Evolutionary conservation across 1,140 invertebrate species (phyloP).

Genomic region (Apis florea): DNA sequence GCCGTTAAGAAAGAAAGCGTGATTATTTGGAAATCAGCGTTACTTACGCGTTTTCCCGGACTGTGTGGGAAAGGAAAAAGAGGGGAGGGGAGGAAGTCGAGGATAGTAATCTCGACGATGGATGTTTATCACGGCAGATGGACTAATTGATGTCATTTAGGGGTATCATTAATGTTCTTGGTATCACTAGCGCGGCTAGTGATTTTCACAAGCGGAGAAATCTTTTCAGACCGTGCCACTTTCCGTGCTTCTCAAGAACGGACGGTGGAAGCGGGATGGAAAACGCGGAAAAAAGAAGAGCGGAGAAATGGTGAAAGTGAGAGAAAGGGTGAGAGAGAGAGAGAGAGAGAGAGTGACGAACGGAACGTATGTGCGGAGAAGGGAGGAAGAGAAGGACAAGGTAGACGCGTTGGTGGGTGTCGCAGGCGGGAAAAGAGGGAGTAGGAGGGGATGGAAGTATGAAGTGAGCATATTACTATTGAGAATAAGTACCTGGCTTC

Average conservation of each 20-base stretch:
- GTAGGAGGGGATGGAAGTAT: conserved; percentile 70
- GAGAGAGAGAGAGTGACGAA: conserved; percentile 47
- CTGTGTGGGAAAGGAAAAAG: no score
- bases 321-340: not conserved
- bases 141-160: conserved; percentile 78
- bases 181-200: conserved; percentile 64
- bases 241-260: conserved; percentile 59
- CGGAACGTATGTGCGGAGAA: not conserved
- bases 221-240: conserved; percentile 72
- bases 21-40: conserved; percentile 25
- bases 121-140: conserved; percentile 60
- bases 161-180: conserved; percentile 71
- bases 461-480: conserved; percentile 82
- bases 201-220: conserved; percentile 69
- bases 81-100: not conserved
- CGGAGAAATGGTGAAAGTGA: conserved; percentile 23
- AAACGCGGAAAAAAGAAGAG: not conserved
- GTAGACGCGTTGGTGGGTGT: conserved; percentile 34
- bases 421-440: conserved; percentile 56
- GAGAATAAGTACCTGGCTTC: conserved; percentile 81
- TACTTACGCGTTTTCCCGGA: conserved; percentile 17
- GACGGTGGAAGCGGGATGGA: conserved; percentile 10
- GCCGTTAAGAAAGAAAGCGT: not conserved
- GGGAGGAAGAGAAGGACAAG: not conserved
- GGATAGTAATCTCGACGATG: conserved; percentile 44